Evolutionary conservation across 1,140 invertebrate species (phyloP).

Genomic region (Medauroidea extradentata): DNA sequence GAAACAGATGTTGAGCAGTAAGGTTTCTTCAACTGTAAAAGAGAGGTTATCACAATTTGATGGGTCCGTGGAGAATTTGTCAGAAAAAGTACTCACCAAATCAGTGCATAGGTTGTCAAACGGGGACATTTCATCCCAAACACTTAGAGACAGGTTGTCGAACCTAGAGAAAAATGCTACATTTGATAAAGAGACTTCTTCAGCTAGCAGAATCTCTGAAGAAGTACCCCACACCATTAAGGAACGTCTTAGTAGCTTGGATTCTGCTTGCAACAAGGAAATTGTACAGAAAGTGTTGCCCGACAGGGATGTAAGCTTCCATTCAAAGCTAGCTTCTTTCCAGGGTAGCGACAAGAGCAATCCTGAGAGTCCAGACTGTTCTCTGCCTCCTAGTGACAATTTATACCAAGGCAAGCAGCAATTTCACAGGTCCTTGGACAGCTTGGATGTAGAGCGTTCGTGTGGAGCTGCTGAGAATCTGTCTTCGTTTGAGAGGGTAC

Average conservation of each 20-base stretch:
- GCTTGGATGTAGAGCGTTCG: conserved; percentile 49
- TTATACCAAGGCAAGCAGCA: conserved; percentile 23
- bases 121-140: conserved; percentile 22
- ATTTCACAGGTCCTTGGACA: conserved; percentile 57
- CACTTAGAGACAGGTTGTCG: conserved; percentile 40
- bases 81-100: neutral
- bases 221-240: conserved; percentile 38
- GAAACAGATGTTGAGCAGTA: conserved; percentile 46
- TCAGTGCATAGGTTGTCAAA: neutral
- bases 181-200: conserved; percentile 22
- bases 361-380: neutral
- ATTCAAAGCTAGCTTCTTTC: conserved; percentile 21
- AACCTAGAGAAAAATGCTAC: conserved; percentile 38
- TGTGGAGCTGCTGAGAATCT: conserved; percentile 8
- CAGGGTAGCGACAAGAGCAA: conserved; percentile 16
- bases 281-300: conserved; percentile 17
- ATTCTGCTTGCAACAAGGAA: conserved; percentile 49
- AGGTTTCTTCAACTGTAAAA: conserved; percentile 11
- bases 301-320: conserved; percentile 18
- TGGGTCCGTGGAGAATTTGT: conserved; percentile 15
- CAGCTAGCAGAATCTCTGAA: neutral
- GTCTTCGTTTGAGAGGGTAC: conserved; percentile 56
- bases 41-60: conserved; percentile 27
- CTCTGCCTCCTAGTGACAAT: conserved; percentile 9
- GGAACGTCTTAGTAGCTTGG: conserved; percentile 51